Base-by-base conservation (phyloP, 1,140 invertebrate genomes). In the Cepaea nemoralis region DNA sequence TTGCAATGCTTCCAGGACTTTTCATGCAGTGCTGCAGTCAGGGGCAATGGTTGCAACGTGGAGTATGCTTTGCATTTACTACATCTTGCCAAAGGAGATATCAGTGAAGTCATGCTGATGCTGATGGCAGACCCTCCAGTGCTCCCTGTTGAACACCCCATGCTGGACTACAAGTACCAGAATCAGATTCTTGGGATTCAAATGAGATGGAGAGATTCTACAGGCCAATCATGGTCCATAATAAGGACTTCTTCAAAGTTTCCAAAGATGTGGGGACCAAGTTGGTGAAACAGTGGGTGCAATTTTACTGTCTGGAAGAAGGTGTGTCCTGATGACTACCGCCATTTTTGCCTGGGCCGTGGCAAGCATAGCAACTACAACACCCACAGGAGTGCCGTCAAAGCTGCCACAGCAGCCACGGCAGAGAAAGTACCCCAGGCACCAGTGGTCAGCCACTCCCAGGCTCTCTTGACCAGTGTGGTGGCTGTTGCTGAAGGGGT, bases 271-370 rank as follows among this genome's bases (percentile, higher is more conserved):
- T 98, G 87, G 94, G 93, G 86, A 95, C 94, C 35, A 99, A 99
- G 93, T 94, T 95, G 69, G 94, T 95, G 6, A 97, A 97, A 89
- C 96, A 99, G 88, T 99, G 98, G 93, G 93, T 99, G 86, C 96
- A 98, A 92, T 99, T 99, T 92, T 99, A 99, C 92, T 99, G 94
- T 98, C 86, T 99, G 98, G 98, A 99, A 99, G 92, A 91, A 91
- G 74, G 89, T 91, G 24, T 97, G 96, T 85, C 94, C 95, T 77
- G 96, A 97, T 89, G 96, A 96, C 85, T 95, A 96, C 88, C 94
- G 94, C 87, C 92, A 93, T 82, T 87, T 95, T 42, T 92, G 94
- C 69, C 86, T 92, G 31, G 86, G 93, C 27, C 90, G 93, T 50
- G 87, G 92, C 70, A 91, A 91, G 82, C 88, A 80, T n/a, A 48